Percentiles rank a stretch among this genome's conserved stretches.
Conservation (phyloP, 2,888 invertebrate genomes). For the Candidula unifasciata region DNA sequence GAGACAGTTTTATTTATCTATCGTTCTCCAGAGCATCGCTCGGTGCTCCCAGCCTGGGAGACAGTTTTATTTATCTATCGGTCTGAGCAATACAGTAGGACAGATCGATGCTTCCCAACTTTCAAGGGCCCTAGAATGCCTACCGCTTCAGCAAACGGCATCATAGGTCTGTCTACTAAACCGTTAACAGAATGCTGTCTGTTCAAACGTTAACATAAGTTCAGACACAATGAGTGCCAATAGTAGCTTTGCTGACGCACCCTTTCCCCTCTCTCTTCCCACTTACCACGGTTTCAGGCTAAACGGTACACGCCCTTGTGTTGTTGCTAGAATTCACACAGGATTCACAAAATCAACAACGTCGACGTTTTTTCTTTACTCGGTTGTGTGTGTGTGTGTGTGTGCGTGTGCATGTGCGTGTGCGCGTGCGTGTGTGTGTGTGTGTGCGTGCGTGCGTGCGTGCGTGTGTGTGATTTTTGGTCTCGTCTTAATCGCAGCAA, state of each 20-base stretch:
- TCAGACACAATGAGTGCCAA: background rate
- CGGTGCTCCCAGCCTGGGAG: background rate
- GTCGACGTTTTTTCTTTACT: too few species aligned
- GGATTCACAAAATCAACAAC: too few species aligned
- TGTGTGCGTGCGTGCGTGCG: too few species aligned
- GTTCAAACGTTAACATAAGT: background rate
- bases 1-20: too few species aligned
- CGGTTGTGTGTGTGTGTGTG: too few species aligned
- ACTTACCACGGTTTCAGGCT: background rate
- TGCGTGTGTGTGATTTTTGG: too few species aligned
- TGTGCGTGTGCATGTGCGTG: too few species aligned
- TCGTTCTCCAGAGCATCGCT: too few species aligned
- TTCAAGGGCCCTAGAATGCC: background rate
- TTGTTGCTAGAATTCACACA: too few species aligned
- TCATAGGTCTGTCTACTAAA: background rate
- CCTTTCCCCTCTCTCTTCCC: background rate
- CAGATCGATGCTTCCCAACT: slow-evolving; percentile 1
- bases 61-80: background rate
- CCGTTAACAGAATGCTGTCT: slow-evolving; percentile 2
- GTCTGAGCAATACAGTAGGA: background rate
- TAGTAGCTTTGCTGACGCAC: background rate
- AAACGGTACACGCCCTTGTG: too few species aligned
- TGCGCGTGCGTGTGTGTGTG: too few species aligned
- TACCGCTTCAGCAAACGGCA: background rate
- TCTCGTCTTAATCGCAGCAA: too few species aligned